Evolutionary conservation across 1,140 invertebrate genomes (phyloP).

Genomic region (Bombus fervidus): DNA sequence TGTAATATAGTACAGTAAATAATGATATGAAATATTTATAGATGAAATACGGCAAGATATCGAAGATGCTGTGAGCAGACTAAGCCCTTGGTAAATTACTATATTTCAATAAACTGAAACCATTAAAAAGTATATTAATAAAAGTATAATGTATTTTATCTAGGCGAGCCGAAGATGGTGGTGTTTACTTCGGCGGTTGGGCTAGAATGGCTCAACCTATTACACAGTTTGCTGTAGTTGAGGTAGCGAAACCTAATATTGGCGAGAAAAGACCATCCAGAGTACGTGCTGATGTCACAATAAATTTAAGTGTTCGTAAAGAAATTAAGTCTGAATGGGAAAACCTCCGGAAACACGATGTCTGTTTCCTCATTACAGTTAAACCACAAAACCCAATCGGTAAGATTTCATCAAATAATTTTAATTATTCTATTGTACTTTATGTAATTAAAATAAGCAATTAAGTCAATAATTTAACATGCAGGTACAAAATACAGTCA

Average conservation of each 20-base stretch:
- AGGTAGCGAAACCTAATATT: constrained; percentile 94
- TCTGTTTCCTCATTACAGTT: constrained; percentile 97
- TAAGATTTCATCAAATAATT: constrained; percentile 71
- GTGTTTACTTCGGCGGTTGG: constrained; percentile 97
- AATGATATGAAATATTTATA: constrained; percentile 75
- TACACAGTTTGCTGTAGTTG: constrained; percentile 95
- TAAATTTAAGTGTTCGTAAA: constrained; percentile 93
- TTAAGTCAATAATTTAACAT: constrained; percentile 62
- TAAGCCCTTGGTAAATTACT: constrained; percentile 93
- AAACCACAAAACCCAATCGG: constrained; percentile 92
- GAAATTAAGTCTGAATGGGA: constrained; percentile 99
- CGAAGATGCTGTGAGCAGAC: constrained; percentile 96
- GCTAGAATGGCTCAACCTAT: constrained; percentile 99
- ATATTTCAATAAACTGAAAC: neutral
- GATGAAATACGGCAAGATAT: constrained; percentile 99
- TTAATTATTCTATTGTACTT: neutral
- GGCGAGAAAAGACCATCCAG: constrained; percentile 96
- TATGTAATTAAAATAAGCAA: neutral
- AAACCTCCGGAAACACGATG: constrained; percentile 97
- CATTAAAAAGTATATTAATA: neutral
- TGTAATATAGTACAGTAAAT: neutral
- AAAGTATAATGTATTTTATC: constrained; percentile 36
- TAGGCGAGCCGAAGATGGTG: constrained; percentile 93
- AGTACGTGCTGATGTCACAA: constrained; percentile 96
- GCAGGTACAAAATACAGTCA: constrained; percentile 91